Evolutionary conservation across 2,797 vertebrate species (phyloP).

Genomic region (Gorsachius magnificus): DNA sequence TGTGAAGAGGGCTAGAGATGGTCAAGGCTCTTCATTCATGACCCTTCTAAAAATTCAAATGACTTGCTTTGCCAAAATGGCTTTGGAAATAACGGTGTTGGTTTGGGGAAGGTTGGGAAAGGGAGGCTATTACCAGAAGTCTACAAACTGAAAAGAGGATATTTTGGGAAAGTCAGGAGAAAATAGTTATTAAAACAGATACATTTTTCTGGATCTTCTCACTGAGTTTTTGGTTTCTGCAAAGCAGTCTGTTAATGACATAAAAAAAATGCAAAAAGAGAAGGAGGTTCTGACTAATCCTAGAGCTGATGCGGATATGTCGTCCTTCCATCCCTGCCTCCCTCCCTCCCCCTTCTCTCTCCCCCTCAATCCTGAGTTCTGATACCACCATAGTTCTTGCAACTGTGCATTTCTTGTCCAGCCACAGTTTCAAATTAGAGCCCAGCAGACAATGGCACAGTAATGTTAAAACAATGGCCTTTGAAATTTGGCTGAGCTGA

Average conservation of each 20-base stretch:
- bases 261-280: not conserved
- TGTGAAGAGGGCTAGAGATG: not conserved
- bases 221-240: not conserved
- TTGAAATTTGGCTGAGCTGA: not conserved
- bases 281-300: not conserved
- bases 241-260: not conserved
- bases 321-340: rapidly evolving
- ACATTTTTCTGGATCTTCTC: not conserved
- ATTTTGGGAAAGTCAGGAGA: not conserved
- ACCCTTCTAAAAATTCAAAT: not conserved
- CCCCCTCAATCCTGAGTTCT: not conserved
- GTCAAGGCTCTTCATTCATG: not conserved
- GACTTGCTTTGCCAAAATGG: not conserved
- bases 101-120: not conserved
- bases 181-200: not conserved
- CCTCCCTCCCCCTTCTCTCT: not conserved
- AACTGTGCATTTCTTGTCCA: not conserved
- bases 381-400: not conserved
- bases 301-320: not conserved
- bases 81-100: not conserved
- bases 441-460: not conserved
- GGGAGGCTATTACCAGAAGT: not conserved
- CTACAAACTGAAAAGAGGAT: not conserved
- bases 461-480: not conserved
- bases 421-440: not conserved